These are phyloP conservation scores for Okamejei kenojei DNA, from an alignment of 2,797 vertebrate genomes.

Conservation along the genomic window DNA sequence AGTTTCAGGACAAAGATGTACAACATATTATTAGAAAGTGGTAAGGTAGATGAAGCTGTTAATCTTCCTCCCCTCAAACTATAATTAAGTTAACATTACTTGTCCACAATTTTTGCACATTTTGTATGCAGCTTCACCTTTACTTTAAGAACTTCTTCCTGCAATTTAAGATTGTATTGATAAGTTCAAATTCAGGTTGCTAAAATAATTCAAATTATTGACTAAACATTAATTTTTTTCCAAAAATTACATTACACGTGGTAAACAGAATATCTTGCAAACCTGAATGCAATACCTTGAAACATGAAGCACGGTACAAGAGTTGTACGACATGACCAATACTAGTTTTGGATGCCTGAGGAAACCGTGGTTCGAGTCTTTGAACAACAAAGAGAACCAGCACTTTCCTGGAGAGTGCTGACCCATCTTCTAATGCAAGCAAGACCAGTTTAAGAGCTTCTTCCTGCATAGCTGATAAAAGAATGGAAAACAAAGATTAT, in stretches of 20 bases:
- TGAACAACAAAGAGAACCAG: slow-evolving; percentile 93
- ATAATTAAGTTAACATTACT: too few species aligned
- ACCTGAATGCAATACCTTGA: slow-evolving; percentile 68
- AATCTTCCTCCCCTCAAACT: too few species aligned
- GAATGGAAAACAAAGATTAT: slow-evolving; percentile 16
- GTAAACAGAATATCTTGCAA: slow-evolving; percentile 51
- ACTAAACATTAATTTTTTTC: neutral
- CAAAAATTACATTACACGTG: neutral
- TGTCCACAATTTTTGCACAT: too few species aligned
- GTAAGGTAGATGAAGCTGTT: too few species aligned
- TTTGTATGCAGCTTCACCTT: too few species aligned
- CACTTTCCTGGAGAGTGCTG: slow-evolving; percentile 89
- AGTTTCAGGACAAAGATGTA: too few species aligned
- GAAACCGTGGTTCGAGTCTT: slow-evolving; percentile 87
- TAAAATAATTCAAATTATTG: neutral
- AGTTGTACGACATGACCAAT: slow-evolving; percentile 94
- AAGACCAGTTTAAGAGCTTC: slow-evolving; percentile 88
- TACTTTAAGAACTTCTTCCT: too few species aligned
- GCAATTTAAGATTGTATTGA: too few species aligned
- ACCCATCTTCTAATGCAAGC: slow-evolving; percentile 87
- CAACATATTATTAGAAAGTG: too few species aligned
- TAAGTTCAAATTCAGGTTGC: neutral
- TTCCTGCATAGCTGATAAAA: slow-evolving; percentile 82
- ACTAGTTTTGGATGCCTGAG: slow-evolving; percentile 94
- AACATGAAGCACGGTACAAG: slow-evolving; percentile 90